These are phyloP conservation scores for Danio jaintianensis DNA, from an alignment of 2,797 vertebrate species.

Conservation along the genomic window DNA sequence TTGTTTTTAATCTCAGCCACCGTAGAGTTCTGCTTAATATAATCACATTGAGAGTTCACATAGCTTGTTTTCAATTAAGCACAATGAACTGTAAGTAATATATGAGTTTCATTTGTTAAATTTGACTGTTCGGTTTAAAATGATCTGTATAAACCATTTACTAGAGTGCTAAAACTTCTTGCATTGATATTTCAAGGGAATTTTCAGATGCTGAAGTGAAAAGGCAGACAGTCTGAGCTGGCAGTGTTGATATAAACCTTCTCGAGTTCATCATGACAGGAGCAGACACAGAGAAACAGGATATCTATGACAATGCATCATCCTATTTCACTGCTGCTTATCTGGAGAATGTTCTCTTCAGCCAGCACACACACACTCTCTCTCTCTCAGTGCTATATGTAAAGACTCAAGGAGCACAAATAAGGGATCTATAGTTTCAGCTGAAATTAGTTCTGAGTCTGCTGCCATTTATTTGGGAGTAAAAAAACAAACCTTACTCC, in stretches of 20 bases:
- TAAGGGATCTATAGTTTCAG: neutral
- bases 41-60: no score
- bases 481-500: neutral
- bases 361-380: constrained; percentile 1
- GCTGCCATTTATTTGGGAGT: neutral
- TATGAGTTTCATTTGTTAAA: neutral
- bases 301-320: constrained; percentile 50
- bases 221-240: neutral
- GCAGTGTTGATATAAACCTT: constrained; percentile 4
- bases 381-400: neutral
- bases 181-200: neutral
- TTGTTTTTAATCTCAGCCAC: no score
- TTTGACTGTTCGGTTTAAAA: neutral
- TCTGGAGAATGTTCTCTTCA: constrained; percentile 31
- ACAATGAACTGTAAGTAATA: no score
- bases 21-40: no score
- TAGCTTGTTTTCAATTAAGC: no score
- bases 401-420: constrained; percentile 8
- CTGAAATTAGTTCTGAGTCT: neutral
- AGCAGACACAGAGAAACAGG: constrained; percentile 40
- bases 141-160: no score
- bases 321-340: constrained; percentile 34
- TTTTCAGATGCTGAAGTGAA: neutral
- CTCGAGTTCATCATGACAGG: constrained; percentile 17
- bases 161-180: neutral